A percentile compares a stretch with the other conserved stretches of the same genome.
Conservation (phyloP, 2,113 vertebrate genomes). For the Pterocles gutturalis region DNA sequence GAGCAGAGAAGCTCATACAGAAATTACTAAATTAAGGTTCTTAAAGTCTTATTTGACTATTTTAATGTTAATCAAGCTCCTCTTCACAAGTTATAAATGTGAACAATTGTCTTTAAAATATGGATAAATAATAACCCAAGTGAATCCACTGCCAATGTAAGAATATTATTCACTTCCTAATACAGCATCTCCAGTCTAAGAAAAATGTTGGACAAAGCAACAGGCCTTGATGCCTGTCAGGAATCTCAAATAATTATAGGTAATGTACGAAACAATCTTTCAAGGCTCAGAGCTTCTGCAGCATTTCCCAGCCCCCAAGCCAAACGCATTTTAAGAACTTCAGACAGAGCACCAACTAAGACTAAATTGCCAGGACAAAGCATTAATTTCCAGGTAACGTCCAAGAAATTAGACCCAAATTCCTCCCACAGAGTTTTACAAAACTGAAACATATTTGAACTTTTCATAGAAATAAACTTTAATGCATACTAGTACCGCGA, state of each 20-base stretch:
- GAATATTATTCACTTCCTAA: neutral
- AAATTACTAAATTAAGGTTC: slow-evolving; percentile 37
- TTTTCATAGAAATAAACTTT: neutral
- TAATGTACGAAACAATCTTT: neutral
- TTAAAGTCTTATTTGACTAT: slow-evolving; percentile 1
- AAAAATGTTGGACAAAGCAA: neutral
- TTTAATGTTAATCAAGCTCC: slow-evolving; percentile 6
- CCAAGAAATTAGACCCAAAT: neutral
- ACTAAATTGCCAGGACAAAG: neutral
- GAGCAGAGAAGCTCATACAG: neutral
- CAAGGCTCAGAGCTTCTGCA: neutral
- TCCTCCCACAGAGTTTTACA: neutral
- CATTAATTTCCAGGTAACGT: neutral
- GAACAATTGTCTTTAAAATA: neutral
- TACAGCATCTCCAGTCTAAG: neutral
- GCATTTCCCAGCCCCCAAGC: neutral
- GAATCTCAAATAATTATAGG: neutral
- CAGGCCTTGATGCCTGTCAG: neutral
- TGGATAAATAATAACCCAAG: neutral
- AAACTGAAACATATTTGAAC: neutral
- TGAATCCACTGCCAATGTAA: neutral
- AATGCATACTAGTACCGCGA: neutral
- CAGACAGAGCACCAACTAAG: neutral
- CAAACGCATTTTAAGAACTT: neutral
- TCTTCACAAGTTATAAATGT: neutral